Percentiles rank a stretch among this genome's conserved stretches.
phyloP scores from a whole-genome alignment of 2,797 vertebrate genomes.

The Falco berigora region DNA sequence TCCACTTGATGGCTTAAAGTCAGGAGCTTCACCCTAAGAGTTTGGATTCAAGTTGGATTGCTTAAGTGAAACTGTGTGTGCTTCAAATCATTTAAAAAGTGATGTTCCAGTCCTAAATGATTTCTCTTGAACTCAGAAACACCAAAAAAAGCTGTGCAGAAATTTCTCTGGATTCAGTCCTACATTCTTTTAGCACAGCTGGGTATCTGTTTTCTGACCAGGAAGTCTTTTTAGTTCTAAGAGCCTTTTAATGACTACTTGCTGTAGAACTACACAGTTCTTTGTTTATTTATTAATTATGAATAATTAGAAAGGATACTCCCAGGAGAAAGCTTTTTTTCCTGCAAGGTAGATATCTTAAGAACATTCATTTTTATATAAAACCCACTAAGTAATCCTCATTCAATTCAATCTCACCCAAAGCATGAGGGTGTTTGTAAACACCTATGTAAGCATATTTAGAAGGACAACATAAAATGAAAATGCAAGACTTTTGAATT shows the following conservation, averaged over 20 bases:
- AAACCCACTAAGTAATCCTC: background rate
- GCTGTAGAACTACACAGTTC: background rate
- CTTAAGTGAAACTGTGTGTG: background rate
- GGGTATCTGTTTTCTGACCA: conserved; percentile 48
- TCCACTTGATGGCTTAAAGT: background rate
- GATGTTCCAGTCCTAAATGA: conserved; percentile 11
- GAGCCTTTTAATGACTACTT: conserved; percentile 50
- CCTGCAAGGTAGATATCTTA: background rate
- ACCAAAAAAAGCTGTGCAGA: background rate
- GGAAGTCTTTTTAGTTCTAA: conserved; percentile 52
- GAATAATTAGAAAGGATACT: conserved; percentile 36
- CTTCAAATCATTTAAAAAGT: background rate
- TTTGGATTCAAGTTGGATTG: background rate
- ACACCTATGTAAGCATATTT: background rate
- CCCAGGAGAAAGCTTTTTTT: background rate
- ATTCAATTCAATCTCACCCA: background rate
- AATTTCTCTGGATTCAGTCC: conserved; percentile 3
- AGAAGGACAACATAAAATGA: background rate
- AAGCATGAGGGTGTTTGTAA: background rate
- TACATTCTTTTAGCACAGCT: conserved; percentile 59
- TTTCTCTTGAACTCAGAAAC: conserved; percentile 21
- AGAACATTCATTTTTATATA: background rate
- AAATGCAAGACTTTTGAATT: background rate
- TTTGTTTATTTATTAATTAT: conserved; percentile 64
- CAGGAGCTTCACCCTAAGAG: background rate